These are phyloP conservation scores for Dendrocincla tyrannina DNA, from an alignment of 2,797 vertebrate species.

Conservation along the genomic window DNA sequence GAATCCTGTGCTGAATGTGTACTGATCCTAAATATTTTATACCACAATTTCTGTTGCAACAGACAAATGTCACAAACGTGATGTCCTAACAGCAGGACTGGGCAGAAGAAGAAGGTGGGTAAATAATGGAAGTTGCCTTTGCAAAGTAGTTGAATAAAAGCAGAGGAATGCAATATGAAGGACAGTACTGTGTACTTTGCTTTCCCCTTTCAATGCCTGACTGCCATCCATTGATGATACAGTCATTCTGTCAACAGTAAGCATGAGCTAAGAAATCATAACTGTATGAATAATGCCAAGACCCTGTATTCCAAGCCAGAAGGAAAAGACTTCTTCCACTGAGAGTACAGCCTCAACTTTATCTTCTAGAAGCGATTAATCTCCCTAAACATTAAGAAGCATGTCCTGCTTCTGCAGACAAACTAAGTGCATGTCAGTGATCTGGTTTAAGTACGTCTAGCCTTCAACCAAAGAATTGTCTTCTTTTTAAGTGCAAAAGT, in stretches of 20 bases:
- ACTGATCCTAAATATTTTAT: background rate
- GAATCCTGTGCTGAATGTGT: background rate
- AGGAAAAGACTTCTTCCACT: background rate
- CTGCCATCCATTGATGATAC: background rate
- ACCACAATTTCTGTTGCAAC: background rate
- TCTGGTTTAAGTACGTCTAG: background rate
- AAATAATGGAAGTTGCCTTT: background rate
- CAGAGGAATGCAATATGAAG: background rate
- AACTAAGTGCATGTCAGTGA: background rate
- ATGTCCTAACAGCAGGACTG: background rate
- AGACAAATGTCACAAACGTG: accelerated
- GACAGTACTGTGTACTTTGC: background rate
- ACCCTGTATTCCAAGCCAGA: background rate
- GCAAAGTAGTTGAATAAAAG: background rate
- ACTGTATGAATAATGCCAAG: background rate
- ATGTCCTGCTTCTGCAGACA: background rate
- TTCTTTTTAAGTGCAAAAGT: background rate
- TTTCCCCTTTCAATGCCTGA: background rate
- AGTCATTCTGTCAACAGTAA: background rate
- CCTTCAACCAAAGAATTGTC: background rate
- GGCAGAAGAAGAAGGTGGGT: background rate
- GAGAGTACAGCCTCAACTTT: background rate
- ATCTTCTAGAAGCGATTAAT: slow-evolving; percentile 13
- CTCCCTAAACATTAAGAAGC: background rate
- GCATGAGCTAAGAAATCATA: background rate